These are phyloP conservation scores for Anableps anableps DNA, from an alignment of 2,797 vertebrate genomes.

Conservation along the genomic window DNA sequence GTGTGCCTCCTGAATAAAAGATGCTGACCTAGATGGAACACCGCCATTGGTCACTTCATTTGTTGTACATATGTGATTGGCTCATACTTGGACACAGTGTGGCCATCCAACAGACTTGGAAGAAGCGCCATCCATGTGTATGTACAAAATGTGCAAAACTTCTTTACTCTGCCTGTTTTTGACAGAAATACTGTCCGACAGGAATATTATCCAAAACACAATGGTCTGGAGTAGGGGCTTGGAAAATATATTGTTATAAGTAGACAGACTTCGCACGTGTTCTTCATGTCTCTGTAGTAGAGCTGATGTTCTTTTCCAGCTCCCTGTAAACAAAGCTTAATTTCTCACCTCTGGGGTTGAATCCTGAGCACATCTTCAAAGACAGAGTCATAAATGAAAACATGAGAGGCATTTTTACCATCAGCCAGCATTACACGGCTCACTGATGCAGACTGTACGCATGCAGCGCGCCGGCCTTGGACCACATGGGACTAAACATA, in stretches of 20 bases:
- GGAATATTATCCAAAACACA: not conserved
- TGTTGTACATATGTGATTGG: slow-evolving; percentile 78
- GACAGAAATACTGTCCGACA: not conserved
- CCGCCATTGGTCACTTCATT: slow-evolving; percentile 80
- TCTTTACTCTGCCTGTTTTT: slow-evolving; percentile 5
- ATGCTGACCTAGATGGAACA: slow-evolving; percentile 83
- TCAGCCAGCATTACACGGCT: slow-evolving; percentile 58
- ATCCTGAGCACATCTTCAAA: slow-evolving; percentile 45
- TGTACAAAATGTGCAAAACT: slow-evolving; percentile 11
- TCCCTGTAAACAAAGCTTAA: slow-evolving; percentile 22
- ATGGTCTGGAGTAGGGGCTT: not conserved
- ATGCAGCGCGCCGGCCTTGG: slow-evolving; percentile 48
- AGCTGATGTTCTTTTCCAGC: slow-evolving; percentile 12
- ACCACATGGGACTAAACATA: slow-evolving; percentile 68
- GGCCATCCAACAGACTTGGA: slow-evolving; percentile 24
- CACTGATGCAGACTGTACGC: slow-evolving; percentile 60
- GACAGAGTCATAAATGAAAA: slow-evolving; percentile 45
- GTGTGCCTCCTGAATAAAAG: slow-evolving; percentile 82
- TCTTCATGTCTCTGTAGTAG: slow-evolving; percentile 15
- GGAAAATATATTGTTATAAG: not conserved
- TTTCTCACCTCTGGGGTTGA: slow-evolving; percentile 38
- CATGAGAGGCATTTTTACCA: slow-evolving; percentile 49
- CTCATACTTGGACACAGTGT: slow-evolving; percentile 47
- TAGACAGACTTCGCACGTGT: not conserved
- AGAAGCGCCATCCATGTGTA: not conserved